phyloP scores from a whole-genome alignment of 2,797 vertebrate species.

The Prionace glauca region DNA sequence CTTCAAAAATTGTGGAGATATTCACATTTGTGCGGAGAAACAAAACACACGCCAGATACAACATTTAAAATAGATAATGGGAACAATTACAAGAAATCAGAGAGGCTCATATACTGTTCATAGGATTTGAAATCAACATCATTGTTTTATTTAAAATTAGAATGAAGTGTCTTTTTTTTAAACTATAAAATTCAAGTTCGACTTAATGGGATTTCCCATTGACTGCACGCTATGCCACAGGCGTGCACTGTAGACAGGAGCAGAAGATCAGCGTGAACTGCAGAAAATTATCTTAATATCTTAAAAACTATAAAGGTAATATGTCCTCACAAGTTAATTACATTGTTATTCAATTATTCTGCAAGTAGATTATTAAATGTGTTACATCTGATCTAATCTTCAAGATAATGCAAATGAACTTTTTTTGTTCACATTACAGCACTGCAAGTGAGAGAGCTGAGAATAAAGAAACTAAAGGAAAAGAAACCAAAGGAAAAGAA shows the following conservation, averaged over 20 bases:
- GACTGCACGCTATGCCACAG: no score
- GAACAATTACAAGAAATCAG: not conserved
- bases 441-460: constrained; percentile 56
- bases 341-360: not conserved
- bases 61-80: not conserved
- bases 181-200: not conserved
- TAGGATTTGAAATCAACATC: not conserved
- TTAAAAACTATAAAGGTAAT: not conserved
- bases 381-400: not conserved
- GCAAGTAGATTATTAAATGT: not conserved
- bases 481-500: constrained; percentile 52
- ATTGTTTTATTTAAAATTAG: not conserved
- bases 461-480: constrained; percentile 62
- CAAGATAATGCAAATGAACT: not conserved
- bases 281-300: no score
- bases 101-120: not conserved
- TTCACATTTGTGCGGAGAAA: not conserved
- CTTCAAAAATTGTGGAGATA: not conserved
- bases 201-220: not conserved
- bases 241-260: no score
- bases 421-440: constrained; percentile 51
- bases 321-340: not conserved
- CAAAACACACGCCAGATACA: not conserved
- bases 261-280: no score
- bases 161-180: not conserved